Evolutionary conservation across 2,797 vertebrate genomes (phyloP).

Genomic region (Nyctibius grandis): DNA sequence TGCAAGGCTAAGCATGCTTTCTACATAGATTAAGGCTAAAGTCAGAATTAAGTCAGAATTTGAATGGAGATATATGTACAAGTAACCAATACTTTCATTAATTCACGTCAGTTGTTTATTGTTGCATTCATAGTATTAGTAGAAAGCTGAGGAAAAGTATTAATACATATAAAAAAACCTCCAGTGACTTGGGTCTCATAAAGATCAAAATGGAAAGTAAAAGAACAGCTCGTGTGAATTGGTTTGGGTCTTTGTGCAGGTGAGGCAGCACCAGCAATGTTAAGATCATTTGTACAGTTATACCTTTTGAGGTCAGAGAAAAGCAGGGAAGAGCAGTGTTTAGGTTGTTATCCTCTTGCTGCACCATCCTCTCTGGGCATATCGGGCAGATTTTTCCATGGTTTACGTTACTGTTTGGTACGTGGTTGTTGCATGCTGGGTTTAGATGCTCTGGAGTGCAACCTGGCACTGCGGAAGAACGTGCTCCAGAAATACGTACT

Average conservation of each 20-base stretch:
- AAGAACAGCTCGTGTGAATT: background rate
- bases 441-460: background rate
- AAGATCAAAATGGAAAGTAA: background rate
- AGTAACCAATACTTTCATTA: background rate
- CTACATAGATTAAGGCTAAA: background rate
- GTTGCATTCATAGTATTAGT: background rate
- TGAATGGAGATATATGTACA: background rate
- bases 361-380: background rate
- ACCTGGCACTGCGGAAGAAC: background rate
- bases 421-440: accelerated
- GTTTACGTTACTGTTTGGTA: background rate
- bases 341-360: background rate
- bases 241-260: background rate
- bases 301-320: background rate
- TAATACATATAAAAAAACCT: background rate
- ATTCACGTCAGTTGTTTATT: background rate
- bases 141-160: background rate
- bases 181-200: background rate
- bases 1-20: background rate
- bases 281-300: background rate
- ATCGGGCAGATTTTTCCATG: background rate
- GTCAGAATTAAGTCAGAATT: background rate
- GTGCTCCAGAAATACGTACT: accelerated
- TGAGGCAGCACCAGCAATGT: background rate
- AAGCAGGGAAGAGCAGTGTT: background rate